Evolutionary conservation across 2,113 vertebrate species (phyloP).

Genomic region (Anguilla japonica): DNA sequence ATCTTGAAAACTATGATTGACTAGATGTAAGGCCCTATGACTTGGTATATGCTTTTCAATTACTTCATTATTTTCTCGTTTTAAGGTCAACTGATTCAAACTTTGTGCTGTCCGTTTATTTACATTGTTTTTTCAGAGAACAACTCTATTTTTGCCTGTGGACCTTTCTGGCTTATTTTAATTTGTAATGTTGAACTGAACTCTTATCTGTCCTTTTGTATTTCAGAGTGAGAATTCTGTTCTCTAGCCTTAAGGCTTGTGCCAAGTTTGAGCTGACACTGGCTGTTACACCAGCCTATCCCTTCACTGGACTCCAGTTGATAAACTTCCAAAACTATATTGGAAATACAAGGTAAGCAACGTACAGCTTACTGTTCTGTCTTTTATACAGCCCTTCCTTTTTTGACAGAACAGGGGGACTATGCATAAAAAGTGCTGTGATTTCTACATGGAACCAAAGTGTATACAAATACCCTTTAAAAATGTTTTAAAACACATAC

Average conservation of each 20-base stretch:
- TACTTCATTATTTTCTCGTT: neutral
- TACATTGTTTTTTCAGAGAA: too few relatives aligned
- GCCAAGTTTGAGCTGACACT: constrained; percentile 68
- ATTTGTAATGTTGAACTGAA: neutral
- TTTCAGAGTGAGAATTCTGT: constrained; percentile 59
- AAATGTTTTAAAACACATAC: too few relatives aligned
- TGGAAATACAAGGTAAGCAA: constrained; percentile 61
- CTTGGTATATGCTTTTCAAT: neutral
- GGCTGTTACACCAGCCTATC: constrained; percentile 42
- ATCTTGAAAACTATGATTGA: neutral
- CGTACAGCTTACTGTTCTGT: neutral
- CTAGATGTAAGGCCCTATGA: neutral
- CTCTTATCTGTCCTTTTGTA: neutral
- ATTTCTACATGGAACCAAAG: too few relatives aligned
- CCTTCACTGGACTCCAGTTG: constrained; percentile 47
- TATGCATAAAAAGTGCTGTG: too few relatives aligned
- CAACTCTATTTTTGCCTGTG: too few relatives aligned
- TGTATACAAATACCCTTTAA: too few relatives aligned
- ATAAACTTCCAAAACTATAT: constrained; percentile 56
- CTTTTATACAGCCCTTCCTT: neutral
- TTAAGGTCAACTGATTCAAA: too few relatives aligned
- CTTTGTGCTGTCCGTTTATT: too few relatives aligned
- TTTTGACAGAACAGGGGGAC: too few relatives aligned
- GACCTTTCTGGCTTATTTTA: neutral
- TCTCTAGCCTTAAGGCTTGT: constrained; percentile 60